Conservation (phyloP, 2,888 invertebrate species). For the Pollenia labialis region DNA sequence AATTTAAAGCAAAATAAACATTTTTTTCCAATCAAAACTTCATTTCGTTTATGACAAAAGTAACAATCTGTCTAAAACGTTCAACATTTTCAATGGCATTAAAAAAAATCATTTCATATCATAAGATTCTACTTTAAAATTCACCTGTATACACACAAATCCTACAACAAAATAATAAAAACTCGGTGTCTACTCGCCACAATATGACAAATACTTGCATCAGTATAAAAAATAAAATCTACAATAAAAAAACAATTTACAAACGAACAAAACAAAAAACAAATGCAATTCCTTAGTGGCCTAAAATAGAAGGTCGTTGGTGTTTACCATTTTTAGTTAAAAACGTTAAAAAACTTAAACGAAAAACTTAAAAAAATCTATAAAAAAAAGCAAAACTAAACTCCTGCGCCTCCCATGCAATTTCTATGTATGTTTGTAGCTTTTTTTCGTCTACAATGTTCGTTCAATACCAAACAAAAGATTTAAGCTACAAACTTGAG, state of each 20-base stretch:
- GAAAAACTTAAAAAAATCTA: conserved; percentile 24
- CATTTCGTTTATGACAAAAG: conserved; percentile 68
- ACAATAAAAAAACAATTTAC: conserved; percentile 8
- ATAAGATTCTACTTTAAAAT: conserved; percentile 63
- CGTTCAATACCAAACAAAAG: conserved; percentile 64
- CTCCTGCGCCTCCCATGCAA: conserved; percentile 74
- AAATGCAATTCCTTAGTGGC: conserved; percentile 73
- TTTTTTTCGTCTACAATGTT: conserved; percentile 44
- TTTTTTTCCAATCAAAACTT: conserved; percentile 41
- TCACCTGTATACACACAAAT: conserved; percentile 61
- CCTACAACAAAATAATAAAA: conserved; percentile 10
- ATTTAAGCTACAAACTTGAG: conserved; percentile 72
- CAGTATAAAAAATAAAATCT: background rate
- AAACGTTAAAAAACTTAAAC: conserved; percentile 56
- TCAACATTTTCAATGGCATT: conserved; percentile 72
- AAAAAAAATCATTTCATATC: conserved; percentile 40
- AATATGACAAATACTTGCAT: conserved; percentile 68
- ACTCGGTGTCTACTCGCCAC: conserved; percentile 66
- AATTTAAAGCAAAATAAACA: conserved; percentile 22
- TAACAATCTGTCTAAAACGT: conserved; percentile 72
- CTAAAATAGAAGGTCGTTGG: conserved; percentile 73
- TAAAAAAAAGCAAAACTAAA: conserved; percentile 41
- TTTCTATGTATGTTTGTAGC: conserved; percentile 25
- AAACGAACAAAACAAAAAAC: conserved; percentile 48
- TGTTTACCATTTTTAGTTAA: conserved; percentile 70